A percentile compares a stretch with the other conserved stretches of the same genome.
Evolutionary conservation across 2,797 vertebrate genomes (phyloP).

Genomic region (Bryconaethiops microstoma): DNA sequence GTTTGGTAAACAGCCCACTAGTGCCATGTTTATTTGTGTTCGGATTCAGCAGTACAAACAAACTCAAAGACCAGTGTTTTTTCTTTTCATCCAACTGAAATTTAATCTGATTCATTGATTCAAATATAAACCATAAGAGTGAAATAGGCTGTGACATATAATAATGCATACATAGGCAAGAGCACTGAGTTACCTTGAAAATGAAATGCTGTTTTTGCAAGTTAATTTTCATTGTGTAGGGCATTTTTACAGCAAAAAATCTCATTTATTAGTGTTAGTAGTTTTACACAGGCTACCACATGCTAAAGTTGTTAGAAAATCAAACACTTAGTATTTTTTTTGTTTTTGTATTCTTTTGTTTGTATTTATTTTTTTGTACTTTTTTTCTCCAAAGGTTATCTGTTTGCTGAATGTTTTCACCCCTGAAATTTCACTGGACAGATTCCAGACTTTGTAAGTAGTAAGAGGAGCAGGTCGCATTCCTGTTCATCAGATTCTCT

Average conservation of each 20-base stretch:
- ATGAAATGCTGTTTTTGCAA: too few relatives aligned
- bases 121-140: too few relatives aligned
- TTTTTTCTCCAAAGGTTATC: conserved; percentile 77
- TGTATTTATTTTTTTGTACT: too few relatives aligned
- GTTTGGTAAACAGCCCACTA: conserved; percentile 36
- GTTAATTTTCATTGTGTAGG: too few relatives aligned
- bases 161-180: too few relatives aligned
- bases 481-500: conserved; percentile 57
- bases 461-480: conserved; percentile 56
- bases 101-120: not conserved
- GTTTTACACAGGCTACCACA: not conserved
- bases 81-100: not conserved
- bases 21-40: conserved; percentile 6
- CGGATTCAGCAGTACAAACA: not conserved
- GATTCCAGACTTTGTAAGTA: conserved; percentile 86
- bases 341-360: too few relatives aligned
- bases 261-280: not conserved
- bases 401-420: conserved; percentile 83
- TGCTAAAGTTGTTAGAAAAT: not conserved
- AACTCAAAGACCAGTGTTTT: not conserved
- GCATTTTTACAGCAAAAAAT: too few relatives aligned
- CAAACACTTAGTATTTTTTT: conserved; percentile 7
- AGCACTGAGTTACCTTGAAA: too few relatives aligned
- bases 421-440: conserved; percentile 78
- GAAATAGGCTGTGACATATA: too few relatives aligned